These are phyloP conservation scores for Pseudomyrmex pallidus DNA, from an alignment of 1,140 invertebrate species.

Conservation along the genomic window DNA sequence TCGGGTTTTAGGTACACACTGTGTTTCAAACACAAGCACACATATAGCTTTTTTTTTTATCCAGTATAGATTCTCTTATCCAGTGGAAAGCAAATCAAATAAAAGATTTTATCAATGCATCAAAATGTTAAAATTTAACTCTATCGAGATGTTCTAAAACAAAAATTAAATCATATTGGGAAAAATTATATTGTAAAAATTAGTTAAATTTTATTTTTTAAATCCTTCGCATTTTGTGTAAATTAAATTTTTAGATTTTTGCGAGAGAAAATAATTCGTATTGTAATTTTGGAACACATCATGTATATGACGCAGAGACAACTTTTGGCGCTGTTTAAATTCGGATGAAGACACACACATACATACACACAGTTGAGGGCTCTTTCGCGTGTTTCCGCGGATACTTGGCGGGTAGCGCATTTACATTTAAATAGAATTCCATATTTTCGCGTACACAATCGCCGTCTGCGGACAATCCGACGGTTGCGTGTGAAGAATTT, in stretches of 20 bases:
- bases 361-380: not conserved
- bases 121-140: too few species aligned
- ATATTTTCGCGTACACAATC: slow-evolving; percentile 59
- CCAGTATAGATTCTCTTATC: not conserved
- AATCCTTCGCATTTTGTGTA: not conserved
- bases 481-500: slow-evolving; percentile 23
- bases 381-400: slow-evolving; percentile 23
- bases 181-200: too few species aligned
- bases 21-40: not conserved
- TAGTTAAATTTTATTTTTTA: not conserved
- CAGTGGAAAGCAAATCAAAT: not conserved
- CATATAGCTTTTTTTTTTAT: not conserved
- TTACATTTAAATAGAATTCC: slow-evolving; percentile 79
- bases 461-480: not conserved
- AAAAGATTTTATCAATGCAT: not conserved
- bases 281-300: not conserved
- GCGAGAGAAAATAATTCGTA: not conserved
- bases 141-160: too few species aligned
- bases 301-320: not conserved
- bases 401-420: slow-evolving; percentile 47
- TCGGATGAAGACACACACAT: not conserved
- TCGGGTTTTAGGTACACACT: slow-evolving; percentile 5
- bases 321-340: slow-evolving; percentile 29
- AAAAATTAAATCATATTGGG: too few species aligned
- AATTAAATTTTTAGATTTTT: not conserved